Conservation (phyloP, 2,888 invertebrate genomes). For the Leptopilina drosophilae region DNA sequence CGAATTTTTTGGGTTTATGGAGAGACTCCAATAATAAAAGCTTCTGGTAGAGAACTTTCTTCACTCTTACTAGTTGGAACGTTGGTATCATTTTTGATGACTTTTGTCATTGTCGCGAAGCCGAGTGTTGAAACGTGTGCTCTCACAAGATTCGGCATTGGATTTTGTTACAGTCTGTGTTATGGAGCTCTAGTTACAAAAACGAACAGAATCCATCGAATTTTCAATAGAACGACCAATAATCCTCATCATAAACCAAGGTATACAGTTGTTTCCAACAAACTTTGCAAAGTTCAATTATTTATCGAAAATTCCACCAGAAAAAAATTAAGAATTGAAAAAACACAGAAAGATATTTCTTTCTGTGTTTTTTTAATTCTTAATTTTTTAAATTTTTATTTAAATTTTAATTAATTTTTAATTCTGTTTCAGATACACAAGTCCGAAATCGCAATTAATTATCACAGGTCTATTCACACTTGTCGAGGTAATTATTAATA, state of each 20-base stretch:
- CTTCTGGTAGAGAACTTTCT: constrained; percentile 79
- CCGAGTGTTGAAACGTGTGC: constrained; percentile 78
- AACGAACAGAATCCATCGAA: constrained; percentile 79
- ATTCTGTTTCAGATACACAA: constrained; percentile 72
- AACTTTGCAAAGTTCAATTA: too few species aligned
- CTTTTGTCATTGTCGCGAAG: constrained; percentile 78
- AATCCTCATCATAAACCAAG: constrained; percentile 75
- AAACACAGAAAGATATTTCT: too few species aligned
- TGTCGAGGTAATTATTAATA: constrained; percentile 78
- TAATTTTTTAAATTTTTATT: too few species aligned
- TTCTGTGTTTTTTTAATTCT: too few species aligned
- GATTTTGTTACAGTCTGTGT: constrained; percentile 79
- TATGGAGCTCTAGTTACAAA: constrained; percentile 80
- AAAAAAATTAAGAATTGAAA: too few species aligned
- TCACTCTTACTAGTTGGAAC: constrained; percentile 78
- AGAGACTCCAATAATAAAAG: constrained; percentile 80
- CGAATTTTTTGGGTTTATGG: constrained; percentile 78
- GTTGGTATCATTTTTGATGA: constrained; percentile 78
- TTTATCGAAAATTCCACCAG: too few species aligned
- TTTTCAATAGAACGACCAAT: constrained; percentile 76
- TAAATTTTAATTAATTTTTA: too few species aligned
- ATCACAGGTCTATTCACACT: constrained; percentile 78
- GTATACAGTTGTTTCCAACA: constrained; percentile 49
- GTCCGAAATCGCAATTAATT: constrained; percentile 78
- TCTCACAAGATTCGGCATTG: constrained; percentile 78